Evolutionary conservation across 2,888 invertebrate species (phyloP).

Genomic region (Lithosia quadra): DNA sequence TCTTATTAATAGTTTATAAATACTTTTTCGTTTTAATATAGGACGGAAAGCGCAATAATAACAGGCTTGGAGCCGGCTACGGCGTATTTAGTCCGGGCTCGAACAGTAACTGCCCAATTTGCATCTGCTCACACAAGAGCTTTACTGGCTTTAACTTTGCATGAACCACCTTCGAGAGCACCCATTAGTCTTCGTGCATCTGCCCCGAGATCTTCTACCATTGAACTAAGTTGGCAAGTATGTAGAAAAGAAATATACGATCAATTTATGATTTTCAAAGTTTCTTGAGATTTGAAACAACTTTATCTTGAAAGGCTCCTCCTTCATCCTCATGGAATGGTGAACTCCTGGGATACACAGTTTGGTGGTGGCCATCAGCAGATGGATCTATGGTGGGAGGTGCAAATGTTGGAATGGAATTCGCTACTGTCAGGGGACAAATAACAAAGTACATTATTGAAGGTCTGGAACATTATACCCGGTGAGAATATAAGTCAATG

Average conservation of each 20-base stretch:
- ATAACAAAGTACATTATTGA: slow-evolving; percentile 90
- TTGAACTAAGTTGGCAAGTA: slow-evolving; percentile 83
- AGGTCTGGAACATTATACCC: slow-evolving; percentile 93
- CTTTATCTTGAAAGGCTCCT: slow-evolving; percentile 84
- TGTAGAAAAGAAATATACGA: background rate
- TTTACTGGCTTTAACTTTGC: slow-evolving; percentile 76
- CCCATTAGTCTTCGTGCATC: slow-evolving; percentile 76
- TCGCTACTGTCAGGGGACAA: slow-evolving; percentile 91
- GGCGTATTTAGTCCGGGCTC: slow-evolving; percentile 78
- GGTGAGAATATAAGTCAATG: slow-evolving; percentile 63
- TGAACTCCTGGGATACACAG: slow-evolving; percentile 91
- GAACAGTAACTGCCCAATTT: slow-evolving; percentile 80
- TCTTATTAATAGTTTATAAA: background rate
- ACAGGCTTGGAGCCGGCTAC: slow-evolving; percentile 81
- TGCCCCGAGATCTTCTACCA: slow-evolving; percentile 73
- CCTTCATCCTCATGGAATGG: slow-evolving; percentile 91
- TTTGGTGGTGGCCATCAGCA: slow-evolving; percentile 88
- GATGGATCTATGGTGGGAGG: slow-evolving; percentile 76
- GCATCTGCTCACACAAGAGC: slow-evolving; percentile 81
- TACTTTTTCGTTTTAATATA: slow-evolving; percentile 38
- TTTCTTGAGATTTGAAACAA: background rate
- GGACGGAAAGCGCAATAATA: slow-evolving; percentile 78
- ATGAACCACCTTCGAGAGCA: slow-evolving; percentile 79
- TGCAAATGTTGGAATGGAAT: slow-evolving; percentile 80
- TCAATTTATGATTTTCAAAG: background rate